Evolutionary conservation across 2,113 vertebrate genomes (phyloP).

Genomic region (Nycticorax nycticorax): DNA sequence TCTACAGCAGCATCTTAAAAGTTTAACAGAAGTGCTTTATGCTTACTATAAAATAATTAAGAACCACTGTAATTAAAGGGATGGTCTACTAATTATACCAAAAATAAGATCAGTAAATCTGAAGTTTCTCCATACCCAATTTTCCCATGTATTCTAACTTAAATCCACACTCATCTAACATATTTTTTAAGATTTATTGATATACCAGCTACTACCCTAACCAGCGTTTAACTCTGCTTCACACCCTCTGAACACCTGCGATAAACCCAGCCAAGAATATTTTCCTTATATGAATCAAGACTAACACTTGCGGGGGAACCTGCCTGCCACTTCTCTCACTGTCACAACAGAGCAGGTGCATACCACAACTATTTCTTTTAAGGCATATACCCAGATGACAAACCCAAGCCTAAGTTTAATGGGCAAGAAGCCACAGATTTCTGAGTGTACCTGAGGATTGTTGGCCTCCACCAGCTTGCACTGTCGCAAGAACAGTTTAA

Average conservation of each 20-base stretch:
- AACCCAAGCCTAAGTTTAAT: background rate
- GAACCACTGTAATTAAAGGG: background rate
- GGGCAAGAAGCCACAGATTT: background rate
- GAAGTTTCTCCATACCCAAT: background rate
- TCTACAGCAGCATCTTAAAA: background rate
- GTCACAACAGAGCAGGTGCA: background rate
- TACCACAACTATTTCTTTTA: background rate
- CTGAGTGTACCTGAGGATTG: slow-evolving; percentile 91
- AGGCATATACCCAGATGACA: background rate
- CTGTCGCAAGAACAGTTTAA: slow-evolving; percentile 96
- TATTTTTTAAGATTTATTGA: background rate
- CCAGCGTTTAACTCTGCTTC: background rate
- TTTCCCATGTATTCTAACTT: background rate
- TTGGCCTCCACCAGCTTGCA: slow-evolving; percentile 99
- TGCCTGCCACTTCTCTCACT: background rate
- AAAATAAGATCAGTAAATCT: background rate
- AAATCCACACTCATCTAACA: background rate
- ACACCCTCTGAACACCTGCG: background rate
- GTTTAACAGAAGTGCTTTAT: background rate
- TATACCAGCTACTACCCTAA: background rate
- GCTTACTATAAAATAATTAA: background rate
- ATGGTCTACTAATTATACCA: background rate
- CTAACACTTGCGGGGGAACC: background rate
- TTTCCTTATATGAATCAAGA: background rate
- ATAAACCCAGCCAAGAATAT: background rate